Percentiles rank a stretch among this genome's conserved stretches.
These are phyloP conservation scores for Centropus bengalensis DNA, from an alignment of 2,113 vertebrate species.

Conservation along the genomic window DNA sequence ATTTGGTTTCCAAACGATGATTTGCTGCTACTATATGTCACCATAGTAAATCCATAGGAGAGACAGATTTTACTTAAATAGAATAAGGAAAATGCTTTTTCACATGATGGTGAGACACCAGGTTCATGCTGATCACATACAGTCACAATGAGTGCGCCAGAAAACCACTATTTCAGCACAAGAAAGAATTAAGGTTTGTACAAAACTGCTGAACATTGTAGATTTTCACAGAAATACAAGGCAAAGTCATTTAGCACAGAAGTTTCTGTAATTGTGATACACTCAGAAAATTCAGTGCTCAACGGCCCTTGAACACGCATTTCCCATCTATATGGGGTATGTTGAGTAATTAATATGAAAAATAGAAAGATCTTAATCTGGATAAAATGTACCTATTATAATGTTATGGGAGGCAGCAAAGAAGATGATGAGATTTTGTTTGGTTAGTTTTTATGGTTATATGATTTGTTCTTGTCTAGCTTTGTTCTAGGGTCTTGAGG, in stretches of 20 bases:
- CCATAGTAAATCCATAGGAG: background rate
- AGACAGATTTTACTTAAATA: background rate
- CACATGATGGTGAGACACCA: background rate
- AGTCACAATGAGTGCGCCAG: background rate
- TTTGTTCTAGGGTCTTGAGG: background rate
- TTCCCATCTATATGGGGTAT: background rate
- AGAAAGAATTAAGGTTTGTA: background rate
- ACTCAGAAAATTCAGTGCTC: conserved; percentile 10
- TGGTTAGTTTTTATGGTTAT: background rate
- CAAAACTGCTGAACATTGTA: background rate
- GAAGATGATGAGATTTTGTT: background rate
- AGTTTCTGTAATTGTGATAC: conserved; percentile 30
- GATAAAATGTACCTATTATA: background rate
- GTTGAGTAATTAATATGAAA: background rate
- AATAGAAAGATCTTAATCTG: background rate
- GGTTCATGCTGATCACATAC: background rate
- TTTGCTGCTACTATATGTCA: background rate
- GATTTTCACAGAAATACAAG: conserved; percentile 1
- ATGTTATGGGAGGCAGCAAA: background rate
- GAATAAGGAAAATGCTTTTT: background rate
- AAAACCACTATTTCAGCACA: background rate
- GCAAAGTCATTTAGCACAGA: conserved; percentile 11
- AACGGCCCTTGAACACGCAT: background rate
- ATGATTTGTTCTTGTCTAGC: background rate
- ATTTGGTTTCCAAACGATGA: background rate